Evolutionary conservation across 1,140 invertebrate genomes (phyloP).

Genomic region (Dolichoris vasculosae): DNA sequence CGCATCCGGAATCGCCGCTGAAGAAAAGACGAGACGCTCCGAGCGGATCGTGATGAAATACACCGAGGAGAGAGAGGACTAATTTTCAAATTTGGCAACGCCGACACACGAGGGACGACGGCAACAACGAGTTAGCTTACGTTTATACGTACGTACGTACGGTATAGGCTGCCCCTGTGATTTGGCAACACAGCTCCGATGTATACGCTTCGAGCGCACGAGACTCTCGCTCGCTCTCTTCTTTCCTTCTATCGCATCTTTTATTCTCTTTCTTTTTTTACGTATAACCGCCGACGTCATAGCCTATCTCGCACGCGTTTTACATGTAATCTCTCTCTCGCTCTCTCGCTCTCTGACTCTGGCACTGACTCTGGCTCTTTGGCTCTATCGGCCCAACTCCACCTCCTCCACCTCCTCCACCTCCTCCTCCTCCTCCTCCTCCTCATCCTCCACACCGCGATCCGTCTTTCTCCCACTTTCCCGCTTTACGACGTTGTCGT

Average conservation of each 20-base stretch:
- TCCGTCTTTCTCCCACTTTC: not conserved
- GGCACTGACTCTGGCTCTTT: not conserved
- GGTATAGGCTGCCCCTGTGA: conserved; percentile 25
- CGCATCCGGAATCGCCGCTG: conserved; percentile 35
- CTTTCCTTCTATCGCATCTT: conserved; percentile 9
- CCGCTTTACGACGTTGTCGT: conserved; percentile 2
- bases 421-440: not conserved
- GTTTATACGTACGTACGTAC: conserved; percentile 14
- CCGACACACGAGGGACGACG: conserved; percentile 31
- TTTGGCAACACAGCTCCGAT: conserved; percentile 50
- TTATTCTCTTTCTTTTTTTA: not conserved
- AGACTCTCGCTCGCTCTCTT: not conserved
- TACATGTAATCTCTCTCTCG: not conserved
- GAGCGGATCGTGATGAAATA: not conserved
- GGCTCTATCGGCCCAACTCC: not conserved
- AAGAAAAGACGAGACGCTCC: conserved; percentile 28
- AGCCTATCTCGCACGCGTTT: not conserved
- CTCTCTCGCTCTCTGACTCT: not conserved
- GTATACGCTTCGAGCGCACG: not conserved
- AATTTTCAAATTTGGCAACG: conserved; percentile 55
- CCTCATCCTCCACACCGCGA: not conserved
- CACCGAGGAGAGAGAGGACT: conserved; percentile 35
- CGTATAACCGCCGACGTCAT: not conserved
- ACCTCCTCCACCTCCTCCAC: not conserved
- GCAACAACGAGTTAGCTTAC: conserved; percentile 20